Percentiles rank a stretch among this genome's conserved stretches.
Conservation (phyloP, 2,888 invertebrate genomes). For the Acanthosepion lycidas region DNA sequence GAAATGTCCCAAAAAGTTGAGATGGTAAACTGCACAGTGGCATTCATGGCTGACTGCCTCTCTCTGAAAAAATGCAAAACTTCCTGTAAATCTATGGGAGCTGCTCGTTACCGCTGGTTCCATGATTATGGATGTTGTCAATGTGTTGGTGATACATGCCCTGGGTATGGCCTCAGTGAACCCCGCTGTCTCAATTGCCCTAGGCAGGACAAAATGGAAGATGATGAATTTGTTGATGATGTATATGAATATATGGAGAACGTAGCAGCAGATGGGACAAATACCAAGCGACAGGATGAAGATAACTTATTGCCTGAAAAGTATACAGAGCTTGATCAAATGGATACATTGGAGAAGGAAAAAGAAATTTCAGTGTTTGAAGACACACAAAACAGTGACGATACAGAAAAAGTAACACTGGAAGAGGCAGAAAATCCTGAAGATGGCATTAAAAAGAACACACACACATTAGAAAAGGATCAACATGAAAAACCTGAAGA, state of each 20-base stretch:
- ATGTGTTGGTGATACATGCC: slow-evolving; percentile 90
- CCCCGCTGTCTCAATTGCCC: slow-evolving; percentile 60
- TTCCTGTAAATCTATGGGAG: slow-evolving; percentile 87
- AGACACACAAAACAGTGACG: background rate
- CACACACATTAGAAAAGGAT: background rate
- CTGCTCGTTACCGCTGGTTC: slow-evolving; percentile 90
- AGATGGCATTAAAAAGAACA: background rate
- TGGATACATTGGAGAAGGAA: background rate
- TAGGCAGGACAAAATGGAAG: slow-evolving; percentile 50
- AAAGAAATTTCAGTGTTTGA: background rate
- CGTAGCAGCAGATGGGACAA: slow-evolving; percentile 44
- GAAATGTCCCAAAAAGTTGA: slow-evolving; percentile 45
- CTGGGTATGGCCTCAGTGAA: slow-evolving; percentile 84
- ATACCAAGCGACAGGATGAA: background rate
- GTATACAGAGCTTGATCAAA: background rate
- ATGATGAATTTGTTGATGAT: slow-evolving; percentile 41
- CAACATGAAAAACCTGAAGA: background rate
- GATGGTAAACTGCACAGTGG: slow-evolving; percentile 88
- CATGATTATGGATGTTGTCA: slow-evolving; percentile 93
- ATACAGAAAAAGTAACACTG: background rate
- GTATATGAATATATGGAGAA: slow-evolving; percentile 49
- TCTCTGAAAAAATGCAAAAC: slow-evolving; percentile 89
- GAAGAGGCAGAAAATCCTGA: slow-evolving; percentile 1
- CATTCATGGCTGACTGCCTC: slow-evolving; percentile 91
- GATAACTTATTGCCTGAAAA: background rate